phyloP scores from a whole-genome alignment of 1,140 invertebrate species.

The Drosophila virilis region DNA sequence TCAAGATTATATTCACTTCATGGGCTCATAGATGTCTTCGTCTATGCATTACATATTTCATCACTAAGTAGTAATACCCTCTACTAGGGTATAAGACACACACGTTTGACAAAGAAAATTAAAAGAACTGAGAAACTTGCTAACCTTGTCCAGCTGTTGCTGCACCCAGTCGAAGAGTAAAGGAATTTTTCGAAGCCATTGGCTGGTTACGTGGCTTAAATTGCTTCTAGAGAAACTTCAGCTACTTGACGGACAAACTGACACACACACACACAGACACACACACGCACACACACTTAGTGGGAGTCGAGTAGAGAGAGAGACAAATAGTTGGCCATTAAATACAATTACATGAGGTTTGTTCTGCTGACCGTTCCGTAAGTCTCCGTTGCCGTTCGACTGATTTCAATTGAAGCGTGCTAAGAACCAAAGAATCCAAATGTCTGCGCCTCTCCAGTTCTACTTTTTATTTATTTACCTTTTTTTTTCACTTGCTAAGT shows the following conservation, averaged over 20 bases:
- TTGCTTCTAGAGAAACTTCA: conserved; percentile 44
- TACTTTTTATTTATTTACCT: conserved; percentile 20
- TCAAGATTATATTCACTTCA: too few species aligned
- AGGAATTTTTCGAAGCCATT: conserved; percentile 73
- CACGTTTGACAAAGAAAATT: conserved; percentile 18
- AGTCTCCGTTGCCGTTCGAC: conserved; percentile 44
- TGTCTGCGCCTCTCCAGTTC: conserved; percentile 35
- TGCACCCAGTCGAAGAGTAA: conserved; percentile 70
- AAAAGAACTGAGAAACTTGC: conserved; percentile 60
- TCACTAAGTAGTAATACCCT: too few species aligned
- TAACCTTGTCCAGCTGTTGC: conserved; percentile 74
- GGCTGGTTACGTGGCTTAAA: conserved; percentile 71
- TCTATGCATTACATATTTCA: too few species aligned
- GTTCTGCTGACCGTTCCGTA: conserved; percentile 24
- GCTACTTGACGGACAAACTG: conserved; percentile 54
- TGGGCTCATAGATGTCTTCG: too few species aligned
- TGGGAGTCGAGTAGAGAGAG: conserved; percentile 36
- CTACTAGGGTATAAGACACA: neutral
- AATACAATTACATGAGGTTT: conserved; percentile 69
- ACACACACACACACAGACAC: conserved; percentile 42
- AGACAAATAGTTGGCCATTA: conserved; percentile 58
- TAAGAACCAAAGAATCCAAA: conserved; percentile 44
- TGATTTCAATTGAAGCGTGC: conserved; percentile 61
- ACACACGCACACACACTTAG: conserved; percentile 36
- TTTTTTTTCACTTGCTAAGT: conserved; percentile 50